A percentile compares a stretch with the other conserved stretches of the same genome.
These are phyloP conservation scores for Aurelia sp. DNA, from an alignment of 30 jellyfish, hydroid and myxozoan species.

Conservation along the genomic window DNA sequence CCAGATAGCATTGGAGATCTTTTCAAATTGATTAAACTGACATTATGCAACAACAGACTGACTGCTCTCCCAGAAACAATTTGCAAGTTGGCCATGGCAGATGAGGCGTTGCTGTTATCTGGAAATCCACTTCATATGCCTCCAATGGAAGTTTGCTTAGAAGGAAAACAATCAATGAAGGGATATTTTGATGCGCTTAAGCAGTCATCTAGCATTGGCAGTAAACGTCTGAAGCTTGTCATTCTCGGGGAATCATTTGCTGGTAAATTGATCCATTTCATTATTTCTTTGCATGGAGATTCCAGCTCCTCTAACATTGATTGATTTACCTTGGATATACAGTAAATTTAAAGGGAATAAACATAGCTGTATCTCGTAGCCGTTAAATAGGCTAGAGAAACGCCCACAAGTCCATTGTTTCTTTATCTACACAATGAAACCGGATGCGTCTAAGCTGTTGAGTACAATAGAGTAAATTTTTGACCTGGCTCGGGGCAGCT, in stretches of 20 bases:
- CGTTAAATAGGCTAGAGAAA: too few relatives aligned
- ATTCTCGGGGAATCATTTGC: conserved; percentile 85
- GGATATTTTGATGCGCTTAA: conserved; percentile 75
- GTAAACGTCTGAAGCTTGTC: conserved; percentile 80
- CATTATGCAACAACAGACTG: conserved; percentile 63
- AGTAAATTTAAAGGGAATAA: too few relatives aligned
- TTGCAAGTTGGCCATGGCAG: conserved; percentile 32
- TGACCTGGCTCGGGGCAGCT: too few relatives aligned
- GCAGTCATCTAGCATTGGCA: conserved; percentile 11
- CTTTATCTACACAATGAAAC: too few relatives aligned
- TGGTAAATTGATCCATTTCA: conserved; percentile 24
- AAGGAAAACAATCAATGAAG: conserved; percentile 78
- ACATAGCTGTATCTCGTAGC: too few relatives aligned
- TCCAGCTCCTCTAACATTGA: too few relatives aligned
- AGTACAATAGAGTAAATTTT: too few relatives aligned
- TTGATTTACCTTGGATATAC: too few relatives aligned
- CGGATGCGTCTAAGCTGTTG: too few relatives aligned
- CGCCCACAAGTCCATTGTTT: too few relatives aligned
- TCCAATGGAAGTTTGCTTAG: conserved; percentile 79
- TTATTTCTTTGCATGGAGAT: too few relatives aligned
- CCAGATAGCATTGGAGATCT: conserved; percentile 81
- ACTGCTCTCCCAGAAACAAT: conserved; percentile 82
- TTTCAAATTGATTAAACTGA: conserved; percentile 31
- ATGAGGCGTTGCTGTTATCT: conserved; percentile 62
- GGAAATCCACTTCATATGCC: conserved; percentile 89